Evolutionary conservation across 2,797 vertebrate species (phyloP), one percentile per base, ranked within the genome.

Genomic region (Gorsachius magnificus): DNA sequence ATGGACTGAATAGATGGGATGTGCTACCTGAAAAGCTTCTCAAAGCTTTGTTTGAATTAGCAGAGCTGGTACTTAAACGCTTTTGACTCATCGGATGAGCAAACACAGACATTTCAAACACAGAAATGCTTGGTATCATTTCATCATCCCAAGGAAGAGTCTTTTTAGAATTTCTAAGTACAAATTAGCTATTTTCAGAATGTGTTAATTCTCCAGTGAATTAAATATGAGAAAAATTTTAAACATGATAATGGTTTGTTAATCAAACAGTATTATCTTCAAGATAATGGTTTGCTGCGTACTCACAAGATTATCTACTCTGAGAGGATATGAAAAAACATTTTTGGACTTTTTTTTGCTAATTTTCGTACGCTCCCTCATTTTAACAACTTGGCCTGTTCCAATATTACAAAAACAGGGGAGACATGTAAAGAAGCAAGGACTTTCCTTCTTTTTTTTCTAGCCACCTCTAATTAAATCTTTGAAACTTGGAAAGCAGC

Each of bases 341-440:
- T 0, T 3, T 3, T 28, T 31, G 2, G 11, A 9, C 0, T 3
- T 16, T 58, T 56, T 64, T 54, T 74, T 57, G 0, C 7, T 36
- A 3, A 17, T 68, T 90, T 86, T 83, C 36, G 25, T 51, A 35
- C 1, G 0, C 1, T 35, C 6, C 9, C 24, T 80, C 13, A 31
- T 63, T 74, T 94, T 92, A 85, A 5, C 35, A 65, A 35, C 87
- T 50, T 83, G 50, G 0, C 4, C 2, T 31, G 16, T 72, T 83
- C 24, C 2, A 1, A 22, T 68, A 33, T 20, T 50, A 11, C 16
- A 87, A 51, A 95, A 54, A 8, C 1, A 12, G 15, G 3, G 5
- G 9, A 14, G 20, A 51, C 11, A 17, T 41, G 14, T 26, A 41
- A 70, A 64, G 19, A 46, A 78, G 24, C 13, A 63, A 77, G 35